These are phyloP conservation scores for Orchestes rusci DNA, from an alignment of 2,888 invertebrate genomes.

Conservation along the genomic window DNA sequence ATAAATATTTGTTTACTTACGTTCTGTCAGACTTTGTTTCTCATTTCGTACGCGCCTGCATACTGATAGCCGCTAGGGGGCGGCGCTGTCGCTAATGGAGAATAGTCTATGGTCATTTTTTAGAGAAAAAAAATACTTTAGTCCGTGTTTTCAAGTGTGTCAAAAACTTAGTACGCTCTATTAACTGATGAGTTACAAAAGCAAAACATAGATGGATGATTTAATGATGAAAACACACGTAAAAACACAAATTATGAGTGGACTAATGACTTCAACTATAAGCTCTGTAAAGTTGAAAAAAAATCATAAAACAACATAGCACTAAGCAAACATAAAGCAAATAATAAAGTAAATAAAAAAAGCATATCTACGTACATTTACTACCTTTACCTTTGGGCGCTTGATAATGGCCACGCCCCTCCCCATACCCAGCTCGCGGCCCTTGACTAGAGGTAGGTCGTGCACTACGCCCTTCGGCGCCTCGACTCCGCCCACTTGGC, in stretches of 20 bases:
- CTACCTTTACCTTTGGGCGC: conserved; percentile 59
- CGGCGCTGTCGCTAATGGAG: conserved; percentile 45
- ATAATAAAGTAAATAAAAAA: conserved; percentile 8
- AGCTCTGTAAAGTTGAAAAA: background rate
- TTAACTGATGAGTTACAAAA: background rate
- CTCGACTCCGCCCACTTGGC: too few relatives aligned
- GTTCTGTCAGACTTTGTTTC: conserved; percentile 61
- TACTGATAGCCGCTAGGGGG: conserved; percentile 46
- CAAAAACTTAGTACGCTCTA: background rate
- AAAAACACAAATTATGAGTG: conserved; percentile 10
- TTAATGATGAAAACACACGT: conserved; percentile 8
- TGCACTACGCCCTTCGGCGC: too few relatives aligned
- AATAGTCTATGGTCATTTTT: conserved; percentile 41
- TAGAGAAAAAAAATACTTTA: conserved; percentile 22
- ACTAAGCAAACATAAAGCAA: background rate
- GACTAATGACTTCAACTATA: background rate
- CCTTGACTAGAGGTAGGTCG: conserved; percentile 44
- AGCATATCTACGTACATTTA: conserved; percentile 34
- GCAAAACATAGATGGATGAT: background rate
- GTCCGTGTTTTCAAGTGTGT: conserved; percentile 20
- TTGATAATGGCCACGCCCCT: conserved; percentile 62
- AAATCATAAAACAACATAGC: background rate
- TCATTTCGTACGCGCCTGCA: conserved; percentile 72
- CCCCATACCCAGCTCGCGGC: conserved; percentile 63
- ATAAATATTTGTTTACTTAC: conserved; percentile 12